Evolutionary conservation across 2,797 vertebrate species (phyloP).

Genomic region (Pseudochaenichthys georgianus): DNA sequence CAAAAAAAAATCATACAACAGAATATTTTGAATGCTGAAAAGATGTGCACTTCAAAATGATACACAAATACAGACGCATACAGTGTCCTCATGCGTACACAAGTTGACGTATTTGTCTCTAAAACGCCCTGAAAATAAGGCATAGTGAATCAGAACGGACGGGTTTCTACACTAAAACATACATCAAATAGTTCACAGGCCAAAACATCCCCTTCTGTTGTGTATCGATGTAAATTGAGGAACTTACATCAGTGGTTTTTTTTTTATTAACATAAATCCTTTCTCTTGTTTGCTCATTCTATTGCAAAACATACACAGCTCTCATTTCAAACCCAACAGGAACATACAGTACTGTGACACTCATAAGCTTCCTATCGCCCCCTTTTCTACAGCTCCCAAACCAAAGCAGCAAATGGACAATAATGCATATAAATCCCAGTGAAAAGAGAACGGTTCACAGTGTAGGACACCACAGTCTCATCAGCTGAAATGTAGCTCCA

Average conservation of each 20-base stretch:
- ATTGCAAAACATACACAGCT: constrained; percentile 44
- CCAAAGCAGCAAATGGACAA: constrained; percentile 47
- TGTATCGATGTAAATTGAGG: constrained; percentile 41
- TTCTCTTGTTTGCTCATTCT: constrained; percentile 8
- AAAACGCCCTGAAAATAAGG: constrained; percentile 54
- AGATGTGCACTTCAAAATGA: constrained; percentile 71
- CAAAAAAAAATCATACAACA: constrained; percentile 11
- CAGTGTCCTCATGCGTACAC: constrained; percentile 80
- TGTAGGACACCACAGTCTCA: constrained; percentile 46
- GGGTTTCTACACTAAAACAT: constrained; percentile 33
- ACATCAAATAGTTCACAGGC: constrained; percentile 38
- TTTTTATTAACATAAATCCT: constrained; percentile 22
- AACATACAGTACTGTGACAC: constrained; percentile 44
- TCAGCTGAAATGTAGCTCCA: constrained; percentile 12
- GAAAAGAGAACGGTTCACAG: constrained; percentile 61
- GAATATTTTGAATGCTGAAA: constrained; percentile 56
- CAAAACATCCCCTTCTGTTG: constrained; percentile 29
- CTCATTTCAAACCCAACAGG: constrained; percentile 24
- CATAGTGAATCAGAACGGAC: constrained; percentile 16
- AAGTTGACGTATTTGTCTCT: constrained; percentile 53
- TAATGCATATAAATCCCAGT: constrained; percentile 49
- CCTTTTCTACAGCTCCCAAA: constrained; percentile 27
- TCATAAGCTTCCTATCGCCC: constrained; percentile 39
- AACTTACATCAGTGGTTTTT: constrained; percentile 28
- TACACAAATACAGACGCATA: constrained; percentile 76